Conservation (phyloP, 2,888 invertebrate genomes). For the Caenorhabditis panamensis region DNA sequence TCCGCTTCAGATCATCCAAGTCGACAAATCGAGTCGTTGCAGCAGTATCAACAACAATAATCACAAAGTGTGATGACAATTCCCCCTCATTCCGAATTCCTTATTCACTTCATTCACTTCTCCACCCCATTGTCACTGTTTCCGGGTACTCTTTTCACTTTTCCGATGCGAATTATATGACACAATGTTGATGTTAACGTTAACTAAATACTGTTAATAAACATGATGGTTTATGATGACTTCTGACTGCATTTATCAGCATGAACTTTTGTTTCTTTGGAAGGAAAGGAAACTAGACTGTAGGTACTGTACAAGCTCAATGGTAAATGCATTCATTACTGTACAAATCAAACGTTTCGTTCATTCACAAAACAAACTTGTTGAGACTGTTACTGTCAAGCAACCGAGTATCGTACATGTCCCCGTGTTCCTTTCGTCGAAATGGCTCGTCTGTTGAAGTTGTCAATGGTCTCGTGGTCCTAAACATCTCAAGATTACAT, state of each 20-base stretch:
- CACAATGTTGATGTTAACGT: background rate
- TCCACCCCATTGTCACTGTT: constrained; percentile 43
- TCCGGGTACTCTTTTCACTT: constrained; percentile 46
- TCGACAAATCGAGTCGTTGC: constrained; percentile 8
- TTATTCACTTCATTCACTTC: too few relatives aligned
- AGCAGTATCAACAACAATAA: constrained; percentile 30
- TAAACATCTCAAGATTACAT: constrained; percentile 18
- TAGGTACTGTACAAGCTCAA: too few relatives aligned
- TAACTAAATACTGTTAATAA: too few relatives aligned
- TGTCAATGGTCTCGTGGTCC: constrained; percentile 50
- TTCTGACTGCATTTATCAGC: too few relatives aligned
- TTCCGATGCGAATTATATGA: constrained; percentile 11
- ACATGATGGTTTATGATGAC: too few relatives aligned
- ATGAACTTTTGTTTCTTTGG: too few relatives aligned
- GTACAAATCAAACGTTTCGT: background rate
- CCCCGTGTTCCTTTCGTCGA: constrained; percentile 54
- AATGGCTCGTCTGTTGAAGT: constrained; percentile 50
- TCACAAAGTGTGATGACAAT: constrained; percentile 44
- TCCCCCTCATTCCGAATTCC: background rate
- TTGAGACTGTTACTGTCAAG: constrained; percentile 10
- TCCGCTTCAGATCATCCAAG: constrained; percentile 42
- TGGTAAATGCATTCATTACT: background rate
- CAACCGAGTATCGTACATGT: constrained; percentile 54
- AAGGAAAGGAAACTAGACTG: too few relatives aligned
- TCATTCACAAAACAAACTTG: background rate